Percentiles rank a stretch among this genome's conserved stretches.
These are phyloP conservation scores for Camponotus pennsylvanicus DNA, from an alignment of 1,140 invertebrate genomes.

Conservation along the genomic window DNA sequence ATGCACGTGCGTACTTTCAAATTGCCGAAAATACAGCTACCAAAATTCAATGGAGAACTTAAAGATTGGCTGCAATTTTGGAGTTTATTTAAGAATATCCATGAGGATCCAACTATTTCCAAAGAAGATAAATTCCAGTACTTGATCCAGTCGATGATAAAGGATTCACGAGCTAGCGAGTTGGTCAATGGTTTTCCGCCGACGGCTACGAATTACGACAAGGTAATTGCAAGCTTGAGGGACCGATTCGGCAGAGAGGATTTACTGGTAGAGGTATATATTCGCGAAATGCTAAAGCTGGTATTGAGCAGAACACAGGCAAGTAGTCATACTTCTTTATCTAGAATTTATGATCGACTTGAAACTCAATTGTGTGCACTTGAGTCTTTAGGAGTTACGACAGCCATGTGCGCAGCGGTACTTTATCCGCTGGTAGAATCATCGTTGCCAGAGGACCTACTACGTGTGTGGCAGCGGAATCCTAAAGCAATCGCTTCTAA, in stretches of 20 bases:
- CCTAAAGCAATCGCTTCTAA: neutral
- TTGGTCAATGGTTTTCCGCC: neutral
- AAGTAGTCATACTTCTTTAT: neutral
- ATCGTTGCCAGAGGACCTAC: neutral
- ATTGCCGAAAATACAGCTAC: neutral
- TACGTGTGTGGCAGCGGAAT: neutral
- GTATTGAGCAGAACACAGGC: neutral
- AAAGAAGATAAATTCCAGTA: conserved; percentile 7
- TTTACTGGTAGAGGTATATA: neutral
- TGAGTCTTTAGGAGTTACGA: conserved; percentile 10
- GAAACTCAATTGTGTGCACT: neutral
- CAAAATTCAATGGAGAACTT: neutral
- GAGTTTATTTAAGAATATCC: neutral
- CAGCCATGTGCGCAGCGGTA: neutral
- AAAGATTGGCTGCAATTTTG: neutral
- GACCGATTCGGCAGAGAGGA: no score
- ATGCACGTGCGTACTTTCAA: neutral
- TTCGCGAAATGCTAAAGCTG: neutral
- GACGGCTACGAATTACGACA: no score
- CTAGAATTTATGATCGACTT: neutral
- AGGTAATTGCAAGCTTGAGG: no score
- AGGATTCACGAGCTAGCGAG: neutral
- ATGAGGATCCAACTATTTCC: neutral
- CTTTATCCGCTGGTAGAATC: conserved; percentile 1
- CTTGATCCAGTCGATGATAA: neutral